These are phyloP conservation scores for Heliothis subflexa DNA, from an alignment of 1,140 invertebrate genomes.

Conservation along the genomic window DNA sequence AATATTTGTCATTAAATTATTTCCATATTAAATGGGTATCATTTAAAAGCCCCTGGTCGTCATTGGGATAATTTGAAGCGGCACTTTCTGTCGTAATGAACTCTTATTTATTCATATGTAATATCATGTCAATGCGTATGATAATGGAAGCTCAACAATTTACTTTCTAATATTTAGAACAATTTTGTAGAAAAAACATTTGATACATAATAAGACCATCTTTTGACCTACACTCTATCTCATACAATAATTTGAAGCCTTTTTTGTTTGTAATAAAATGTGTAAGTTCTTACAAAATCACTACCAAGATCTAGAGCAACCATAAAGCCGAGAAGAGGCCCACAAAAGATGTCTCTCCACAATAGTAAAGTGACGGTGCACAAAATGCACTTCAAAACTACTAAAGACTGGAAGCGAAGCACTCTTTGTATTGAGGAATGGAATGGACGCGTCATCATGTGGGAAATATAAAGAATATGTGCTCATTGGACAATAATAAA, in stretches of 20 bases:
- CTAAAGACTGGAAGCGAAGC: slow-evolving; percentile 45
- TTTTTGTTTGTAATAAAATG: too few relatives aligned
- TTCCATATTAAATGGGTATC: background rate
- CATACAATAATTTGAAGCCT: background rate
- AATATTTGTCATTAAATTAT: slow-evolving; percentile 15
- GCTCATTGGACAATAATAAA: slow-evolving; percentile 23
- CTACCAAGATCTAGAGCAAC: slow-evolving; percentile 20
- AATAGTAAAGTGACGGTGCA: slow-evolving; percentile 33
- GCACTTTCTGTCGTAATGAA: slow-evolving; percentile 11
- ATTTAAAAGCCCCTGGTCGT: background rate
- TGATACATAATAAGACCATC: too few relatives aligned
- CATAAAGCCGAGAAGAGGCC: slow-evolving; percentile 33
- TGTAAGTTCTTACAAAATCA: slow-evolving; percentile 7
- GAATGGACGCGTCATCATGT: slow-evolving; percentile 41
- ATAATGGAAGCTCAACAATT: too few relatives aligned
- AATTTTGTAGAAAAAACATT: too few relatives aligned
- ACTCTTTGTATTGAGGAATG: slow-evolving; percentile 36
- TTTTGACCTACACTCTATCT: too few relatives aligned
- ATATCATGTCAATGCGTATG: background rate
- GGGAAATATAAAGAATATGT: slow-evolving; percentile 34
- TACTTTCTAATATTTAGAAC: too few relatives aligned
- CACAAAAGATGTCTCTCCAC: slow-evolving; percentile 22
- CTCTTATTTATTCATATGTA: slow-evolving; percentile 4
- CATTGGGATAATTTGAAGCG: background rate
- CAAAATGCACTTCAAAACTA: slow-evolving; percentile 46